These are phyloP conservation scores for Cenopis cana DNA, from an alignment of 2,888 invertebrate species.

Conservation along the genomic window DNA sequence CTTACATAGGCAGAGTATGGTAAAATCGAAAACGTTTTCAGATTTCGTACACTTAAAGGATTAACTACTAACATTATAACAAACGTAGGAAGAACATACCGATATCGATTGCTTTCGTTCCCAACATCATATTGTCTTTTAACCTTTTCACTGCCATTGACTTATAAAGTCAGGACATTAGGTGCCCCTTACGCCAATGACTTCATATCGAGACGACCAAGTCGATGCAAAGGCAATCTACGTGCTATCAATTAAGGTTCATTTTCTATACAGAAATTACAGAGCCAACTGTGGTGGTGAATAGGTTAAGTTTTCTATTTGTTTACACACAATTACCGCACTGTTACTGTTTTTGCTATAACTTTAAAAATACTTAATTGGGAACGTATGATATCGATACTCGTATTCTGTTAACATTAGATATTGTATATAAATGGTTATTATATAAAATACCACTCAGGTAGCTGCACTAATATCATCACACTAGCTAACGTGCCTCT, in stretches of 20 bases:
- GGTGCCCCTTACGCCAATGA: no score
- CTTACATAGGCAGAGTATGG: conserved; percentile 8
- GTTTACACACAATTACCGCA: no score
- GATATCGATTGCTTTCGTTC: conserved; percentile 7
- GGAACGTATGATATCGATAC: neutral
- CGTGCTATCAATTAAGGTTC: no score
- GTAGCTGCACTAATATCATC: conserved; percentile 19
- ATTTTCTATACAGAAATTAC: no score
- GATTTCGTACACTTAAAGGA: conserved; percentile 7
- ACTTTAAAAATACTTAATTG: neutral
- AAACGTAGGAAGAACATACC: neutral
- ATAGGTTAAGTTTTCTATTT: no score
- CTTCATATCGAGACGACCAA: no score
- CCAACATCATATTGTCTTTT: neutral
- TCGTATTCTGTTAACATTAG: neutral
- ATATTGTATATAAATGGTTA: conserved; percentile 16
- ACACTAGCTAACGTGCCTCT: conserved; percentile 27
- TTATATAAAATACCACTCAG: neutral
- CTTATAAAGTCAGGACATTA: no score
- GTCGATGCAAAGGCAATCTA: no score
- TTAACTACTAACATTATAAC: conserved; percentile 4
- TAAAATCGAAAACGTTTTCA: neutral
- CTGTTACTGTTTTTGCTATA: neutral
- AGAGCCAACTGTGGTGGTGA: no score
- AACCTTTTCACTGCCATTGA: no score